Conservation (phyloP, 2,888 invertebrate genomes). For the Tineola bisselliella region DNA sequence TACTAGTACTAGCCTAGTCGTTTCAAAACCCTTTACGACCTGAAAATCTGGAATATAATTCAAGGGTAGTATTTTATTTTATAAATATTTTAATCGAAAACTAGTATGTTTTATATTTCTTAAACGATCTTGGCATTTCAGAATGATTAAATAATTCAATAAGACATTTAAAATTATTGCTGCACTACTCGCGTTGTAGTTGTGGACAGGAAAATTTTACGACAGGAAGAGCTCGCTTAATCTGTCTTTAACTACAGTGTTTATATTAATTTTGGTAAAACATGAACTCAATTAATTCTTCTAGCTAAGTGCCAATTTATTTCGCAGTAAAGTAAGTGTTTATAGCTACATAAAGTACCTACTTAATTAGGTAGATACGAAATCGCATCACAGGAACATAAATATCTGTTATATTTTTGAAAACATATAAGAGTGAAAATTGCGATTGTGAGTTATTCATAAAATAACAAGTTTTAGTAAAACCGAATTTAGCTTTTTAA, state of each 20-base stretch:
- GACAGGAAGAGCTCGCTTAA: background rate
- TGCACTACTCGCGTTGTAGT: background rate
- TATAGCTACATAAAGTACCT: background rate
- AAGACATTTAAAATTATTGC: background rate
- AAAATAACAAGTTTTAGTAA: no score
- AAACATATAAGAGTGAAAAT: no score
- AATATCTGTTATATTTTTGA: no score
- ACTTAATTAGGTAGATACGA: no score
- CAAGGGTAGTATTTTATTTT: background rate
- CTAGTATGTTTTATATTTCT: background rate
- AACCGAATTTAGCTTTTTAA: no score
- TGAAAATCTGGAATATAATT: background rate
- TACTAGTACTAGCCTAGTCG: no score
- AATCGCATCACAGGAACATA: no score
- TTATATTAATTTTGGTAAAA: background rate
- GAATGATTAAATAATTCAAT: conserved; percentile 5
- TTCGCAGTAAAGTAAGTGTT: background rate
- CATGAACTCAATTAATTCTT: background rate
- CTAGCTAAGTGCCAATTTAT: background rate
- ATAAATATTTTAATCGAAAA: background rate
- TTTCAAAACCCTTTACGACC: no score
- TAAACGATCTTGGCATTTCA: background rate
- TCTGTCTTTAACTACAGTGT: background rate
- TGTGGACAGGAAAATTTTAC: conserved; percentile 3
- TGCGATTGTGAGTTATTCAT: no score